phyloP scores from a whole-genome alignment of 2,797 vertebrate genomes.

The Spinus olivaceus region DNA sequence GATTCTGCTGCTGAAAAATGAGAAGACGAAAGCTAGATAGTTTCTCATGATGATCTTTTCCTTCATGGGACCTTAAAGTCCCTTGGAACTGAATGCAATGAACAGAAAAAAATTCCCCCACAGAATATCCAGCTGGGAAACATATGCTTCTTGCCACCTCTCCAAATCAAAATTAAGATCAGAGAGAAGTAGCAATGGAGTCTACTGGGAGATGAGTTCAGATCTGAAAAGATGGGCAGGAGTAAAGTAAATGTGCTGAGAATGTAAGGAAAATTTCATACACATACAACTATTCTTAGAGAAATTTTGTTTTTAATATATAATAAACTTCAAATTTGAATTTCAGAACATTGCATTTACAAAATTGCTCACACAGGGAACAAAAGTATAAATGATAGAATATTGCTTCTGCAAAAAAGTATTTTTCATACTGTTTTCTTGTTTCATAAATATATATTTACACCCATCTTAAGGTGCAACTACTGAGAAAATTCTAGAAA shows the following conservation, averaged over 20 bases:
- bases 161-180: slow-evolving; percentile 35
- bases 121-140: background rate
- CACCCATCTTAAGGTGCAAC: background rate
- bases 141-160: background rate
- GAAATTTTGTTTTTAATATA: background rate
- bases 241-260: background rate
- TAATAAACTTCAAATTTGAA: background rate
- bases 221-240: background rate
- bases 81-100: background rate
- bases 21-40: background rate
- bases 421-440: background rate
- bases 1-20: background rate
- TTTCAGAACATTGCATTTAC: background rate
- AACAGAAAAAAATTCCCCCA: background rate
- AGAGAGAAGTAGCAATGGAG: background rate
- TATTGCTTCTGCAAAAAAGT: background rate
- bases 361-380: background rate
- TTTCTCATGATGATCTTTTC: background rate
- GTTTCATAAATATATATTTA: background rate
- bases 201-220: background rate
- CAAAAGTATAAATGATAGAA: background rate
- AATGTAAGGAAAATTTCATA: background rate
- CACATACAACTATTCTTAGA: background rate
- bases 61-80: background rate
- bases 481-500: background rate